Evolutionary conservation across 1,140 invertebrate genomes (phyloP).

Genomic region (Samia ricini): DNA sequence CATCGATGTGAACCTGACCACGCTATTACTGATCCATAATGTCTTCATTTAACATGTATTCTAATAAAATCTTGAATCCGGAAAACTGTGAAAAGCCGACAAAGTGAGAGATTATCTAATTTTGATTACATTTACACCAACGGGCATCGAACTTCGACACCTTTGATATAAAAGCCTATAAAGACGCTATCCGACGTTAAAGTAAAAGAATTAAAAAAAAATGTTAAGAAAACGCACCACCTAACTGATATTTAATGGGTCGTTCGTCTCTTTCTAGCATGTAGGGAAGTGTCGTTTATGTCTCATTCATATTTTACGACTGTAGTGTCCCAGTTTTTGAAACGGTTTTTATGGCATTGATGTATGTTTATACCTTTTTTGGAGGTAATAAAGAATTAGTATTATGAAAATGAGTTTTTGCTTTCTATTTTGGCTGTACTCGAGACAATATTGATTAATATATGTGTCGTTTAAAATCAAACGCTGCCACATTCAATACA

Average conservation of each 20-base stretch:
- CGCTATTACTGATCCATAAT: too few relatives aligned
- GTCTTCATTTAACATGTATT: too few relatives aligned
- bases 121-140: not conserved
- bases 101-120: not conserved
- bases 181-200: not conserved
- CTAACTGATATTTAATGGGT: conserved; percentile 1
- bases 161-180: conserved; percentile 5
- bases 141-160: conserved; percentile 2
- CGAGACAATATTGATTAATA: too few relatives aligned
- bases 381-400: not conserved
- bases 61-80: not conserved
- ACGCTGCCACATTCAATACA: too few relatives aligned
- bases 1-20: too few relatives aligned
- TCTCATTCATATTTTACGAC: not conserved
- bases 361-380: not conserved
- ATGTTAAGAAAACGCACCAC: not conserved
- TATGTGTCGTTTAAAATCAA: too few relatives aligned
- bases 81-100: not conserved
- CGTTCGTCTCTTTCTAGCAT: not conserved
- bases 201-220: conserved; percentile 1
- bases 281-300: not conserved
- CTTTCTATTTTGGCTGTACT: too few relatives aligned
- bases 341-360: not conserved
- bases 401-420: not conserved
- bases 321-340: not conserved